These are phyloP conservation scores for Spilogale gracilis DNA, from an alignment of 2,113 vertebrate genomes.

Conservation along the genomic window DNA sequence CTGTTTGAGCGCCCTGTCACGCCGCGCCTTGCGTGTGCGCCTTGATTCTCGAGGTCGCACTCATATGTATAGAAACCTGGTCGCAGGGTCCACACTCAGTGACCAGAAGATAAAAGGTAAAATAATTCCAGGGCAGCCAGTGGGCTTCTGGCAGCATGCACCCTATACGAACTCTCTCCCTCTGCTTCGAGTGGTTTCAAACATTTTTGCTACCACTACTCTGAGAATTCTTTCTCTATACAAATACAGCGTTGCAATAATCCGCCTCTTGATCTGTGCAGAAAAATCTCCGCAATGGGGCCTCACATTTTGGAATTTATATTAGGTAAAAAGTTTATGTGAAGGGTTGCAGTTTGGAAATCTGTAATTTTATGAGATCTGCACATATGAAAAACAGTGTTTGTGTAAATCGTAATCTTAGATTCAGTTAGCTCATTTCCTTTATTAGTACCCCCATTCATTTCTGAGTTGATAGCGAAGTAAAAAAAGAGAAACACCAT, in stretches of 20 bases:
- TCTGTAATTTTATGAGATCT: conserved; percentile 60
- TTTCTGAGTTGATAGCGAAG: conserved; percentile 56
- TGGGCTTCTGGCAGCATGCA: background rate
- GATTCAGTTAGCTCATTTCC: conserved; percentile 58
- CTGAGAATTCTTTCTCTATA: conserved; percentile 3
- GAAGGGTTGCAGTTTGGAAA: conserved; percentile 65
- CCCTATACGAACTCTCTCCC: background rate
- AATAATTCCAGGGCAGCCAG: background rate
- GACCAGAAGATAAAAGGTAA: background rate
- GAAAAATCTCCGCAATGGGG: conserved; percentile 38
- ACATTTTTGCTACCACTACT: background rate
- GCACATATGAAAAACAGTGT: background rate
- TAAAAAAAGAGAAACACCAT: background rate
- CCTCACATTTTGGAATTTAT: conserved; percentile 63
- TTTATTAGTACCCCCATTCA: conserved; percentile 58
- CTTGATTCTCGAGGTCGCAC: background rate
- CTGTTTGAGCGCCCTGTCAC: rapidly evolving
- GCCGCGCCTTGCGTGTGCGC: rapidly evolving
- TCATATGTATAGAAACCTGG: background rate
- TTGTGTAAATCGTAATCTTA: conserved; percentile 59
- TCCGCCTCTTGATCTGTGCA: background rate
- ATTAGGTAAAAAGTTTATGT: conserved; percentile 59
- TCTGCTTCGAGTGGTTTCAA: background rate
- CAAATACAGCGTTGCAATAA: background rate
- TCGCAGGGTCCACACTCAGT: background rate